Conservation (phyloP, 2,888 invertebrate species). For the Ceramica pisi region DNA sequence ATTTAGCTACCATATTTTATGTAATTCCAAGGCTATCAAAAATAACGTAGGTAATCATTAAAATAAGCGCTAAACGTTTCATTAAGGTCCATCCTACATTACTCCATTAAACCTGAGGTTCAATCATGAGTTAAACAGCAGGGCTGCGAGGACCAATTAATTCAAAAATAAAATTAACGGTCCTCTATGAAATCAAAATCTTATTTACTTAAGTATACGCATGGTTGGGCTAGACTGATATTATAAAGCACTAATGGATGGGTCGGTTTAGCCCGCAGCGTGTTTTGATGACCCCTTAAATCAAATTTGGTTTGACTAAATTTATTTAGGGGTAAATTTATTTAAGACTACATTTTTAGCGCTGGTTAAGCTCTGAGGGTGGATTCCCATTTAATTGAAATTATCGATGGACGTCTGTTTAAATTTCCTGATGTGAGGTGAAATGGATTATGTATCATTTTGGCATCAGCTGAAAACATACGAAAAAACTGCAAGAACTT, state of each 20-base stretch:
- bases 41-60: background rate
- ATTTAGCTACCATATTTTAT: background rate
- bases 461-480: too few species aligned
- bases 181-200: slow-evolving; percentile 14
- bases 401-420: background rate
- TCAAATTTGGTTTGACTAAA: slow-evolving; percentile 69
- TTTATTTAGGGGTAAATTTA: slow-evolving; percentile 64
- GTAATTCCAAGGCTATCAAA: background rate
- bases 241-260: slow-evolving; percentile 54
- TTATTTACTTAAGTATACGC: slow-evolving; percentile 36
- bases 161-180: slow-evolving; percentile 2
- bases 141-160: slow-evolving; percentile 20
- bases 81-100: background rate
- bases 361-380: slow-evolving; percentile 1
- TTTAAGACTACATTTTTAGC: slow-evolving; percentile 39
- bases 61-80: background rate
- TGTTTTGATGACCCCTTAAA: slow-evolving; percentile 70
- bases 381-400: background rate
- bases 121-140: slow-evolving; percentile 3
- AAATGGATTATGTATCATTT: background rate
- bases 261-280: slow-evolving; percentile 66
- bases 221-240: slow-evolving; percentile 34
- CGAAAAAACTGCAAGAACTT: too few species aligned
- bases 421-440: background rate
- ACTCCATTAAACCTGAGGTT: slow-evolving; percentile 1